Percentiles rank a stretch among this genome's conserved stretches.
These are phyloP conservation scores for Lapara coniferarum DNA, from an alignment of 2,888 invertebrate genomes.

Conservation along the genomic window DNA sequence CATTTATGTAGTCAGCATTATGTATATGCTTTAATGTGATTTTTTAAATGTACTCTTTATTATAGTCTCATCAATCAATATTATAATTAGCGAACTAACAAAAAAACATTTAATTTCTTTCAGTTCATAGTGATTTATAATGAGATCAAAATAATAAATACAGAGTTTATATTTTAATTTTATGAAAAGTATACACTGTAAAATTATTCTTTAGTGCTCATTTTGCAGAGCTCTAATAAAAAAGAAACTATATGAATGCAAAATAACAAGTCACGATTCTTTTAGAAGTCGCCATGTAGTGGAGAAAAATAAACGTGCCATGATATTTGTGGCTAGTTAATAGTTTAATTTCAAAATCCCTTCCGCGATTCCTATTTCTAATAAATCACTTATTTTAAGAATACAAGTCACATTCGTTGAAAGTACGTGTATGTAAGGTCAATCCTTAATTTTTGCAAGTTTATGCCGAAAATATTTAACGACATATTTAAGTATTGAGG, in stretches of 20 bases:
- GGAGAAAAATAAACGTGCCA: conserved; percentile 85
- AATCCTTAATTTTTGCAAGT: too few relatives aligned
- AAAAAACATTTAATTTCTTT: conserved; percentile 73
- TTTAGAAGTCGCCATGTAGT: conserved; percentile 85
- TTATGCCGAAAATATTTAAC: too few relatives aligned
- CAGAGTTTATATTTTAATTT: conserved; percentile 83
- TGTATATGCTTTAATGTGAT: conserved; percentile 85
- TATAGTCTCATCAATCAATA: conserved; percentile 82
- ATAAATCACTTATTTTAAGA: not conserved
- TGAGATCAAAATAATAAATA: conserved; percentile 80
- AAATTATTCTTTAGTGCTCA: conserved; percentile 77
- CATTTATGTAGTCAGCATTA: conserved; percentile 83
- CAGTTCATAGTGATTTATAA: conserved; percentile 81
- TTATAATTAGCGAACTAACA: conserved; percentile 82
- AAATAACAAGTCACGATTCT: conserved; percentile 84
- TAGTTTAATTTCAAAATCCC: conserved; percentile 58
- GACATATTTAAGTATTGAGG: too few relatives aligned
- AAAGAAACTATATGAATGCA: conserved; percentile 79
- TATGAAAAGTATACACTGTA: conserved; percentile 81
- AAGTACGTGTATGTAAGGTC: too few relatives aligned
- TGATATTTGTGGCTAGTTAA: conserved; percentile 81
- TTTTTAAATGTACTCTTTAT: conserved; percentile 84
- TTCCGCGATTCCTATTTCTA: not conserved
- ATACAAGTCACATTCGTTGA: too few relatives aligned
- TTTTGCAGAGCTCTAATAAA: conserved; percentile 75